Percentiles rank a stretch among this genome's conserved stretches.
Conservation (phyloP, 2,113 vertebrate genomes). For the Odontophorus gujanensis region DNA sequence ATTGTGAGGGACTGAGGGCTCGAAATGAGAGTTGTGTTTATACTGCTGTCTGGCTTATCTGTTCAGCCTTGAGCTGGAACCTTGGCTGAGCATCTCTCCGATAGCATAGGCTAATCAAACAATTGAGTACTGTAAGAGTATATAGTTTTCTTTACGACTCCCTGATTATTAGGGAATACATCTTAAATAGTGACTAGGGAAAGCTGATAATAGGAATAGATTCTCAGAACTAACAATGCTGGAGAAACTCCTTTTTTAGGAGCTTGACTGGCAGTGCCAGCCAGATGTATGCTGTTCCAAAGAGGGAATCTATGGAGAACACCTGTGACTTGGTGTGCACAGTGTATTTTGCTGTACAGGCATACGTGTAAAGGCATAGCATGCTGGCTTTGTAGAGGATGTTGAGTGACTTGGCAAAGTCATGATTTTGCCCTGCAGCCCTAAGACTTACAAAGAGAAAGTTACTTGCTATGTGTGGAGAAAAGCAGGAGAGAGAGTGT, state of each 20-base stretch:
- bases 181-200: neutral
- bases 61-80: neutral
- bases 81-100: neutral
- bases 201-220: neutral
- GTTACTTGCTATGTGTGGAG: rapidly evolving
- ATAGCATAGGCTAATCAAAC: neutral
- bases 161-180: neutral
- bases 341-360: neutral
- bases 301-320: neutral
- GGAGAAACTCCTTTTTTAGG: neutral
- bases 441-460: neutral
- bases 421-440: neutral
- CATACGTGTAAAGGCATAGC: rapidly evolving
- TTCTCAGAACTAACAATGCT: rapidly evolving
- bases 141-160: neutral
- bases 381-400: neutral
- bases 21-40: neutral
- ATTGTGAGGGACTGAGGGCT: neutral
- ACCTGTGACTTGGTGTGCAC: rapidly evolving
- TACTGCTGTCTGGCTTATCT: neutral
- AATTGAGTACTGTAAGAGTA: neutral
- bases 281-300: rapidly evolving
- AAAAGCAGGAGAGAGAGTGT: neutral
- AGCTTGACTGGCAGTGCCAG: neutral
- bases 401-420: neutral